Evolutionary conservation across 2,888 invertebrate genomes (phyloP).

Genomic region (Xiphydria camelus): DNA sequence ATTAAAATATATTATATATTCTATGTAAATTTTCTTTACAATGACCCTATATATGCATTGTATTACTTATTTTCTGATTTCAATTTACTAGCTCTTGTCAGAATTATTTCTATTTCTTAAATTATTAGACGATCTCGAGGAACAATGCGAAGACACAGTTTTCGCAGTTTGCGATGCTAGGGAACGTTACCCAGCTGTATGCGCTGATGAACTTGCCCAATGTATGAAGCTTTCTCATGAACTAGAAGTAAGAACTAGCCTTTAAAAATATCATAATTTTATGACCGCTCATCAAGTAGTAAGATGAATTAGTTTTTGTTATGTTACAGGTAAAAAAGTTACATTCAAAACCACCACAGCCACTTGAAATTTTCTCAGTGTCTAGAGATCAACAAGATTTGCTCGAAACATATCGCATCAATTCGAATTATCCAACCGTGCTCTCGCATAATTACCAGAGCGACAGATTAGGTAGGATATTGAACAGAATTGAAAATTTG

Average conservation of each 20-base stretch:
- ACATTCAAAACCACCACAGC: too few species aligned
- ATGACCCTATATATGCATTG: too few species aligned
- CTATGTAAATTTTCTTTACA: too few species aligned
- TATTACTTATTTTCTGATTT: too few species aligned
- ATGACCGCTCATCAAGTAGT: neutral
- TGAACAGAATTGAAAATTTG: constrained; percentile 35
- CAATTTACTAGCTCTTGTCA: too few species aligned
- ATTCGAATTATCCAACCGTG: neutral
- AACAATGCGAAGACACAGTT: constrained; percentile 43
- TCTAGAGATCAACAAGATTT: constrained; percentile 21
- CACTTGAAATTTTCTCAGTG: constrained; percentile 15
- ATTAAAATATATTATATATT: too few species aligned
- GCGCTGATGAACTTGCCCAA: constrained; percentile 38
- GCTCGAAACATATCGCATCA: neutral
- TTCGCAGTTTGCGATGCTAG: constrained; percentile 42
- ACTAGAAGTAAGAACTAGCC: constrained; percentile 37
- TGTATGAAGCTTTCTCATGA: constrained; percentile 32
- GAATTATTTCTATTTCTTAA: too few species aligned
- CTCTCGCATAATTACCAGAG: constrained; percentile 3
- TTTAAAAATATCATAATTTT: too few species aligned
- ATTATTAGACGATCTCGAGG: constrained; percentile 36
- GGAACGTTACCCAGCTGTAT: constrained; percentile 39
- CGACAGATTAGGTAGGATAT: constrained; percentile 22
- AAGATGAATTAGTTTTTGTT: too few species aligned
- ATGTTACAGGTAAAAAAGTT: too few species aligned